A percentile compares a stretch with the other conserved stretches of the same genome.
phyloP scores from a whole-genome alignment of 2,797 vertebrate species.

The Acropternis orthonyx region DNA sequence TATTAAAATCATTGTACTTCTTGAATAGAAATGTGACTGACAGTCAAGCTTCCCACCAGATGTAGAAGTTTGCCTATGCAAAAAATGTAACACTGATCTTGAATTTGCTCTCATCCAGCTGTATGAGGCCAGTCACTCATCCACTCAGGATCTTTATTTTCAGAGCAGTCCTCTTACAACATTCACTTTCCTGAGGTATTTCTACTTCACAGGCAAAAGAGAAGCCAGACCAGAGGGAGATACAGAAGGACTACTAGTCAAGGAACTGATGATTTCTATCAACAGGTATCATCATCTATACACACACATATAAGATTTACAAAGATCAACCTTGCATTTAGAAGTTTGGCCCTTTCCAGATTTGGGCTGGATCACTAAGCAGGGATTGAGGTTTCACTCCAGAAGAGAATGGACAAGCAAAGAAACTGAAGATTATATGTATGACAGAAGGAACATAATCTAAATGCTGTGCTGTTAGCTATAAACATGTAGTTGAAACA shows the following conservation, averaged over 20 bases:
- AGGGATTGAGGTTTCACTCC: background rate
- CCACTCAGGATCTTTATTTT: background rate
- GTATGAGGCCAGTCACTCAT: background rate
- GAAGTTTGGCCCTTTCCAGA: background rate
- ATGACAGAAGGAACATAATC: background rate
- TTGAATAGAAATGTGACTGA: background rate
- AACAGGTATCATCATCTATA: background rate
- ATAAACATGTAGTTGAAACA: background rate
- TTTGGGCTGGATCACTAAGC: background rate
- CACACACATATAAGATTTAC: background rate
- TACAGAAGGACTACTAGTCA: background rate
- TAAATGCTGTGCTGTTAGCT: background rate
- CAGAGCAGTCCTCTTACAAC: background rate
- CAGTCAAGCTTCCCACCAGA: background rate
- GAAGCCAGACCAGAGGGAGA: background rate
- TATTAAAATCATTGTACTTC: background rate
- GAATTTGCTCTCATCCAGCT: background rate
- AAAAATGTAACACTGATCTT: background rate
- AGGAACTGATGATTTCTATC: background rate
- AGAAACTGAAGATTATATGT: background rate
- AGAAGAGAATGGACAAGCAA: background rate
- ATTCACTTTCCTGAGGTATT: background rate
- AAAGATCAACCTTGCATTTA: background rate
- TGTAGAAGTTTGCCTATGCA: background rate
- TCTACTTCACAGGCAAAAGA: background rate